A percentile compares a stretch with the other conserved stretches of the same genome.
phyloP scores from a whole-genome alignment of 2,113 vertebrate species.

The Ibidorhyncha struthersii region DNA sequence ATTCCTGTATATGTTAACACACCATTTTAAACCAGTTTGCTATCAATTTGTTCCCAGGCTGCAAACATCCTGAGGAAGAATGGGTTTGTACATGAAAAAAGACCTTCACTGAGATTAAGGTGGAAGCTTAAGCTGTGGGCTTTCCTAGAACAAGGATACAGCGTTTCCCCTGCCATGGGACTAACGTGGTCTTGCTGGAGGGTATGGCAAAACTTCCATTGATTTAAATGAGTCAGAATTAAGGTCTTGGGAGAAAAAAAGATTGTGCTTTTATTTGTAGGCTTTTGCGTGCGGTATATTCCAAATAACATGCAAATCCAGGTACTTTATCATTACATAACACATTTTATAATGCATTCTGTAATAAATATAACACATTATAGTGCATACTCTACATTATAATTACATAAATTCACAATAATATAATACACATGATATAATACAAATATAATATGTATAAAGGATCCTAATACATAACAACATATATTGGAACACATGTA shows the following conservation, averaged over 20 bases:
- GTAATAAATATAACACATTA: neutral
- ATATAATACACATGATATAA: neutral
- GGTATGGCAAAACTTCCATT: neutral
- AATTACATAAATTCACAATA: neutral
- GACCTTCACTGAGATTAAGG: neutral
- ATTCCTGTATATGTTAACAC: neutral
- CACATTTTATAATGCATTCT: neutral
- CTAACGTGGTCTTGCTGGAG: neutral
- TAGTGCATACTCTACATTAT: neutral
- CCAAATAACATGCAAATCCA: neutral
- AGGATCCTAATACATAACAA: neutral
- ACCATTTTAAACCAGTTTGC: neutral
- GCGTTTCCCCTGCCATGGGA: neutral
- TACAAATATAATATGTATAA: neutral
- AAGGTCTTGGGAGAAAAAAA: neutral
- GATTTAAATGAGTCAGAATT: neutral
- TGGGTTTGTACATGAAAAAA: neutral
- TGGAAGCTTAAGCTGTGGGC: neutral
- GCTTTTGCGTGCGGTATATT: neutral
- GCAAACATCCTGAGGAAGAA: neutral
- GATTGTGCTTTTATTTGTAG: neutral
- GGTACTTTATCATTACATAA: rapidly evolving
- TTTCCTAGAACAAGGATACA: neutral
- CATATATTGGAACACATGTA: neutral
- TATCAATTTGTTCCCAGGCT: neutral